phyloP scores from a whole-genome alignment of 2,797 vertebrate genomes.

The Chiroxiphia lanceolata region DNA sequence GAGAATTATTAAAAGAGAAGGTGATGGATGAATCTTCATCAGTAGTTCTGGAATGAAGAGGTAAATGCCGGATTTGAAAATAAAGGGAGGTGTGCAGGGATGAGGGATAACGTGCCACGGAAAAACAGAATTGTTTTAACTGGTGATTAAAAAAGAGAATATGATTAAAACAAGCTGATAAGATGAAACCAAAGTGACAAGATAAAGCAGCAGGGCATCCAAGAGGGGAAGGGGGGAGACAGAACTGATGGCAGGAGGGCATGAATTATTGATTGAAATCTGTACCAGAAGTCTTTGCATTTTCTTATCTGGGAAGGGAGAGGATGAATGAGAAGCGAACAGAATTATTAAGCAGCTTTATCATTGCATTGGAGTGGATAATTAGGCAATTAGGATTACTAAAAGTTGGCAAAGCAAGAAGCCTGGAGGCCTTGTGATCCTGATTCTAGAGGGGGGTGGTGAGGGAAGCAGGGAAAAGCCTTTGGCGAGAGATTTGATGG shows the following conservation, averaged over 20 bases:
- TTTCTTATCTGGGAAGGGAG: slow-evolving; percentile 19
- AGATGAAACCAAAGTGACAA: slow-evolving; percentile 25
- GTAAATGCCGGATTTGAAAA: background rate
- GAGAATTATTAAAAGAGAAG: background rate
- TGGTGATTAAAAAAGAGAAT: background rate
- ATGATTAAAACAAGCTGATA: slow-evolving; percentile 29
- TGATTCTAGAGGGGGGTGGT: background rate
- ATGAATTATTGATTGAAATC: slow-evolving; percentile 40
- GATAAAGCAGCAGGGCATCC: slow-evolving; percentile 15
- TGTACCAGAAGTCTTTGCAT: background rate
- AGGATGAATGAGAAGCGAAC: background rate
- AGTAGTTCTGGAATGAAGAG: background rate
- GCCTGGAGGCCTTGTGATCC: background rate
- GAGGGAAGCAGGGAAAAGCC: background rate
- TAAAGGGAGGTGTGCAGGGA: background rate
- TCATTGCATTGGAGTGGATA: slow-evolving; percentile 23
- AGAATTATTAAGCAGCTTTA: slow-evolving; percentile 44
- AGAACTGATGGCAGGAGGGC: background rate
- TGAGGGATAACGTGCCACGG: background rate
- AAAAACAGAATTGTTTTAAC: background rate
- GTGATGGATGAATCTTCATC: background rate
- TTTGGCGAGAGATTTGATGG: background rate
- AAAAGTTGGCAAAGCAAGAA: slow-evolving; percentile 30
- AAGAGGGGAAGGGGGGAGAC: background rate
- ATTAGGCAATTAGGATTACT: slow-evolving; percentile 60